These are phyloP conservation scores for Crotalus helleri DNA, from an alignment of 2,113 vertebrate species.

Conservation along the genomic window DNA sequence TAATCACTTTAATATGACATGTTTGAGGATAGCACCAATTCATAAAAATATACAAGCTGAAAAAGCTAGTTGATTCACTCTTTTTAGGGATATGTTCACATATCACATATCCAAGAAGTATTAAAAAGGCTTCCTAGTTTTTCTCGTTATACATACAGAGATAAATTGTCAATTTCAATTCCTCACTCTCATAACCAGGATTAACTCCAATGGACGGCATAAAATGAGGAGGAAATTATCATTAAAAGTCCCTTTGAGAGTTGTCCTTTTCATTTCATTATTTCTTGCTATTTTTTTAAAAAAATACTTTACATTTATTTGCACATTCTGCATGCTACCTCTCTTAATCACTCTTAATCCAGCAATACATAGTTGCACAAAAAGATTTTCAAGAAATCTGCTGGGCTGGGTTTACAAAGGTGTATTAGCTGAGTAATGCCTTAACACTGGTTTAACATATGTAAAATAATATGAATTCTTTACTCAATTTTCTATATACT, in stretches of 20 bases:
- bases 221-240: not conserved
- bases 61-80: not conserved
- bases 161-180: not conserved
- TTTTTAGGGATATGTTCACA: not conserved
- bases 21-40: not conserved
- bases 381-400: conserved; percentile 6
- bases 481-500: not conserved
- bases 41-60: not conserved
- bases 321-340: conserved; percentile 46
- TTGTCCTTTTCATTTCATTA: not conserved
- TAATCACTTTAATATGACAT: conserved; percentile 30
- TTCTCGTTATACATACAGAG: not conserved
- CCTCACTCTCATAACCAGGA: not conserved
- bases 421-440: not conserved
- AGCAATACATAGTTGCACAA: not conserved
- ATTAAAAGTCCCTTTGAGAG: not conserved
- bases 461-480: not conserved
- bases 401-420: not conserved
- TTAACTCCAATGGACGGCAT: not conserved
- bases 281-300: conserved; percentile 30
- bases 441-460: not conserved
- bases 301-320: conserved; percentile 43
- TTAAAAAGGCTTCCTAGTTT: not conserved
- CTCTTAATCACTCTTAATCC: conserved; percentile 12
- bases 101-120: not conserved